Evolutionary conservation across 1,140 invertebrate genomes (phyloP), one percentile per base, ranked within the genome.

Genomic region (Bombus pascuorum): DNA sequence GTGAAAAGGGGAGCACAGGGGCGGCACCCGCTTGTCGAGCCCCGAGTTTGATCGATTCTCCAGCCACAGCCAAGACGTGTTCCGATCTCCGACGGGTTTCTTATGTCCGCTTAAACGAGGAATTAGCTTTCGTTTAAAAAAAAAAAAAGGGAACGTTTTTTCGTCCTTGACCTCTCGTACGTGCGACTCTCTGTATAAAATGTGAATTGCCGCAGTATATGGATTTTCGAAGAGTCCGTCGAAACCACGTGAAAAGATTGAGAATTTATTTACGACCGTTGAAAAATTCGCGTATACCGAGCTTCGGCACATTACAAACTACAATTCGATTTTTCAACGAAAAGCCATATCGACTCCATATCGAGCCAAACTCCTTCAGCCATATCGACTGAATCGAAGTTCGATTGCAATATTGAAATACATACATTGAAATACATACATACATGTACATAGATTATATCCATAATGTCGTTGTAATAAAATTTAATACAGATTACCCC

Each of bases 31-130:
- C 22, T 80, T 82, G 77, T 83, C 81, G 44, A 53, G 78, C 59
- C 53, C 76, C 65, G 74, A 87, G 71, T 86, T 91, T 89, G 90
- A 91, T 89, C 90, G 90, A 91, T 91, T 88, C 73, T 65, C 80
- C 87, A 87, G 89, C 89, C 87, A 83, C 37, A 71, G 83, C 71
- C 76, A 87, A 53, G 86, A 83, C 59, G 88, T 74, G 81, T 89
- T 80, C 34, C 86, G 76, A 74, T 77, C 74, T 59, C 62, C 68
- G 32, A 42, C 53, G 32, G 25, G 2, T 62, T 85, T 73, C 74
- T 78, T 62, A 65, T 59, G 74, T 62, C 73, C 62, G 39, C 42
- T 66, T 77, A 78, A 89, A 86, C 79, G 87, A 65, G 76, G 62
- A 66, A 88, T 65, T 70, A 83, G 78, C 77, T 68, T 74, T 72